Conservation (phyloP, 2,113 vertebrate species). For the Urocynchramus pylzowi region DNA sequence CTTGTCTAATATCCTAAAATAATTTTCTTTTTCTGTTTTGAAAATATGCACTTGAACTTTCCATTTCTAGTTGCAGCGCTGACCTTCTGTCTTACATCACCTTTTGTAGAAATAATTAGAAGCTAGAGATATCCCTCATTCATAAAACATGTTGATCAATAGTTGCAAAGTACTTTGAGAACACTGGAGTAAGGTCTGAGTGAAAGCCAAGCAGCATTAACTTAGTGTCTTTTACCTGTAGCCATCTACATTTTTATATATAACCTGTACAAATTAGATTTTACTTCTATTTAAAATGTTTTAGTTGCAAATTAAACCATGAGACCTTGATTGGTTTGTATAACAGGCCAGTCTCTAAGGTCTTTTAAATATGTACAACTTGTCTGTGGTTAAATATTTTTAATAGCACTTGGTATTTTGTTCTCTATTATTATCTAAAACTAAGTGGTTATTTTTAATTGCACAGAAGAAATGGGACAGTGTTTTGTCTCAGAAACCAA, state of each 20-base stretch:
- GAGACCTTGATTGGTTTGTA: neutral
- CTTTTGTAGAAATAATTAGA: neutral
- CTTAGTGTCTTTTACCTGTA: neutral
- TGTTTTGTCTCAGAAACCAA: neutral
- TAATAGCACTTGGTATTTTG: neutral
- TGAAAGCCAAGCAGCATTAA: neutral
- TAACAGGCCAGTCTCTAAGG: neutral
- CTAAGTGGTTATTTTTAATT: constrained; percentile 15
- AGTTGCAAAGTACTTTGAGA: neutral
- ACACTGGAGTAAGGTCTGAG: neutral
- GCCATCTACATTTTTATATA: neutral
- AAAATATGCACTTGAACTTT: neutral
- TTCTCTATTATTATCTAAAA: constrained; percentile 6
- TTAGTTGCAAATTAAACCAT: neutral
- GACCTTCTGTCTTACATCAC: neutral
- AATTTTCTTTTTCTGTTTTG: neutral
- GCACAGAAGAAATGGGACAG: neutral
- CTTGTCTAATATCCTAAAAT: neutral
- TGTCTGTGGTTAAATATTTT: neutral
- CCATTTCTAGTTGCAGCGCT: neutral
- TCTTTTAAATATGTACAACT: neutral
- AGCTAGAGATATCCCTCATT: neutral
- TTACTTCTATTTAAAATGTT: neutral
- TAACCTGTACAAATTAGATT: neutral
- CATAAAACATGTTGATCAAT: neutral